Evolutionary conservation across 2,113 vertebrate species (phyloP), one percentile per base, ranked within the genome.

Genomic region (Tychaedon coryphoeus): DNA sequence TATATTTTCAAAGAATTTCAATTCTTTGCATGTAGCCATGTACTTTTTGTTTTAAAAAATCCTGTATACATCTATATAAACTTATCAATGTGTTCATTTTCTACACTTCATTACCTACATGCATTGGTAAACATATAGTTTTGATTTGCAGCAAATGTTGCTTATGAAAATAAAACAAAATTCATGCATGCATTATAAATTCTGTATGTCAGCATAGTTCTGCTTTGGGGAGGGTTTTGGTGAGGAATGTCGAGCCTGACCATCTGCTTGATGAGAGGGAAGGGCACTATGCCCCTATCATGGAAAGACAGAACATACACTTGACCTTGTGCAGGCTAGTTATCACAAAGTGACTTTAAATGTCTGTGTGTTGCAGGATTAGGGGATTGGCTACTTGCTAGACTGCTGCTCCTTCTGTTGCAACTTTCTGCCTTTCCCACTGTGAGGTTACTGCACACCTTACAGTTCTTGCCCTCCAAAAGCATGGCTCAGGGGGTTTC

Each of bases 271-370:
- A 75, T 25, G 65, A 92, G 77, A 43, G 33, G 73, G 90, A 85
- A 71, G 70, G 61, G 81, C 3, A 0, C 70, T 60, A 8, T 28
- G 5, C 15, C 85, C 93, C 77, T 95, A 78, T 93, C 93, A 90
- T 1, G 24, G 77, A 74, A 56, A 90, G 77, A 61, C 85, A 94
- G 95, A 93, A 26, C 66, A 19, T 56, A 6, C 6, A 71, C 90
- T 94, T 95, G 77, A 93, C 36, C 82, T 94, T 82, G 4, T 4
- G 25, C 70, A 26, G 40, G 15, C 48, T 33, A 57, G 28, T 89
- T 96, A 92, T 95, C 93, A 91, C 64, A 67, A 60, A 73, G 77
- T 79, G 74, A 73, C 74, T 94, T 75, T 23, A 64, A 43, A 60
- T 24, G 66, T 72, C 65, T 88, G 78, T 65, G 66, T 50, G 28